Base-by-base conservation (phyloP, 1,140 invertebrate species). In the Notospermus geniculatus region DNA sequence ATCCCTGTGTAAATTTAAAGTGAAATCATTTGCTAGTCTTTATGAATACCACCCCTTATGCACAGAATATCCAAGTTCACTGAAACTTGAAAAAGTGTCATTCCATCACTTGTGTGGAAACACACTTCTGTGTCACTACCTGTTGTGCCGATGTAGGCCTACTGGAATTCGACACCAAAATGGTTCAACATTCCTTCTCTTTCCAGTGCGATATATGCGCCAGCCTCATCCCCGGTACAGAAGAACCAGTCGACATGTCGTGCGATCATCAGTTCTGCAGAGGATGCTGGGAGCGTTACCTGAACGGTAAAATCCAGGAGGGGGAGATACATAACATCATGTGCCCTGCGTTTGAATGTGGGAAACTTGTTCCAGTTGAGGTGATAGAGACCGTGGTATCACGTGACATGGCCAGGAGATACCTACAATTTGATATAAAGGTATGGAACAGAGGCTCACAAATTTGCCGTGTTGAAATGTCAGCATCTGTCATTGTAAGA, bases 401-500 rank as follows among this genome's bases (percentile, higher is more conserved):
- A 58, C 81, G 86, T 30, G 85, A 88, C 59, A 87, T 88, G 81
- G 86, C 87, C 39, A 78, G 85, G 36, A 81, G 86, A 71, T 89
- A 89, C 76, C 78, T 89, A 15, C 86, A 89, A 72, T 89, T 89
- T 79, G 88, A 90, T 77, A 89, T 90, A 43, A 87, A 89, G 81
- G 87, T 88, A 68, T 71, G 62, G 17, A 22, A 36, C 32, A 36
- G n/a, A n/a, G n/a, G n/a, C n/a, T n/a, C n/a, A n/a, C n/a, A n/a
- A n/a, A n/a, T n/a, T n/a, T n/a, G n/a, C n/a, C n/a, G n/a, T n/a
- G n/a, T n/a, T n/a, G n/a, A n/a, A n/a, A n/a, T n/a, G n/a, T n/a
- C n/a, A n/a, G n/a, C n/a, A n/a, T n/a, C n/a, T n/a, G n/a, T n/a
- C n/a, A n/a, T n/a, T n/a, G n/a, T n/a, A n/a, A n/a, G n/a, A n/a